Percentiles rank a stretch among this genome's conserved stretches.
These are phyloP conservation scores for Mesocentrotus franciscanus DNA, from an alignment of 53 echinoderm and acorn worm genomes.

Conservation along the genomic window DNA sequence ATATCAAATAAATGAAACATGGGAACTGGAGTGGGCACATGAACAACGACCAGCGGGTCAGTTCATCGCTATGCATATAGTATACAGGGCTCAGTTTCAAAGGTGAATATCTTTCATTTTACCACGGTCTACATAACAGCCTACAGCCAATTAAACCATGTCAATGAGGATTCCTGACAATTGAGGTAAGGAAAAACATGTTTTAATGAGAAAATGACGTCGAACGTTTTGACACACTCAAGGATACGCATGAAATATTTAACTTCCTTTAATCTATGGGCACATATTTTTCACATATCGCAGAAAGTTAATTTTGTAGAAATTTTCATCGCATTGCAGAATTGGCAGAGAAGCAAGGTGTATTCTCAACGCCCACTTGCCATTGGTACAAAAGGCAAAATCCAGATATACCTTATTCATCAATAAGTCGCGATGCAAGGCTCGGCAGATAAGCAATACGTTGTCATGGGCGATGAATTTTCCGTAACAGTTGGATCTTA, in stretches of 20 bases:
- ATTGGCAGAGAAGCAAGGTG: not conserved
- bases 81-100: not conserved
- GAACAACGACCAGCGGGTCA: not conserved
- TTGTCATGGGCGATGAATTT: not conserved
- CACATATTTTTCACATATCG: not conserved
- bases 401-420: not conserved
- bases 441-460: not conserved
- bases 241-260: slow-evolving; percentile 44
- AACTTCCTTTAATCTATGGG: not conserved
- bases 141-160: not conserved
- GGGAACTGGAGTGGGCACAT: not conserved
- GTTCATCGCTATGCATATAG: not conserved
- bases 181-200: not conserved
- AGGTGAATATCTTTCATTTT: slow-evolving; percentile 12
- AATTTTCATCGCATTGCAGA: not conserved
- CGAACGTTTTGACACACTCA: slow-evolving; percentile 29
- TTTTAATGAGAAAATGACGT: slow-evolving; percentile 29
- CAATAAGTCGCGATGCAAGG: not conserved
- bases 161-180: not conserved
- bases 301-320: not conserved
- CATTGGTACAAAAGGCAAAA: not conserved
- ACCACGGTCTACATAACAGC: not conserved
- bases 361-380: not conserved
- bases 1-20: not conserved
- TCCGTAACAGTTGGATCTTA: not conserved